Base-by-base conservation (phyloP, 2,888 invertebrate species). In the Thumatha senex region DNA sequence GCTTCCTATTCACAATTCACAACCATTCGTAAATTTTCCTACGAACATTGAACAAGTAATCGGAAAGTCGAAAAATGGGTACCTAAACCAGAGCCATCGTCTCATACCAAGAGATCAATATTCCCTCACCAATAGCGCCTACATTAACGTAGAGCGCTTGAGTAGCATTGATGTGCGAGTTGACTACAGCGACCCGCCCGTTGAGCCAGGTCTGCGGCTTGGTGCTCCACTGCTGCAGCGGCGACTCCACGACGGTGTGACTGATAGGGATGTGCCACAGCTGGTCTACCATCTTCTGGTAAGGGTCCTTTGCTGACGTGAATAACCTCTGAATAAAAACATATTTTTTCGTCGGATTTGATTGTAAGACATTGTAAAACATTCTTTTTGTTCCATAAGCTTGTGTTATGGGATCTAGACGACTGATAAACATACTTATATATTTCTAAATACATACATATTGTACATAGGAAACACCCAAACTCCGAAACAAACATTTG, bases 241-340 rank as follows among this genome's bases (percentile, higher is more conserved):
- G 68, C 0, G 73, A 55, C 43, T 67, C 78, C 40, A 80, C 58
- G 0, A 74, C 50, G 0, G 78, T 69, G 72, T 84, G 90, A 35
- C 92, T 94, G 36, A 95, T 72, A 0, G 95, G 95, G 12, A 95
- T 92, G 61, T 92, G 92, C 95, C 95, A 95, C 0, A 88, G 57
- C 48, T 89, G 89, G 35, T 86, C 77, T 2, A 76, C 46, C 80
- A 80, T 82, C 18, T 60, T 70, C 50, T 78, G 73, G 71, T 83
- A 80, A 0, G 87, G 84, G 1, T 78, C 72, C 2, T 65, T 67
- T 1, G 83, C 65, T n/a, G 78, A 80, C 0, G 84, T 79, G 70
- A 88, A 89, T 3, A 90, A 66, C 46, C 74, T 73, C 90, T 90
- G 72, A 4, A 47, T 40, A 10, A 2, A 5, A 9, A 13, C 30